These are phyloP conservation scores for Ploceus nigricollis DNA, from an alignment of 2,113 vertebrate genomes.

Conservation along the genomic window DNA sequence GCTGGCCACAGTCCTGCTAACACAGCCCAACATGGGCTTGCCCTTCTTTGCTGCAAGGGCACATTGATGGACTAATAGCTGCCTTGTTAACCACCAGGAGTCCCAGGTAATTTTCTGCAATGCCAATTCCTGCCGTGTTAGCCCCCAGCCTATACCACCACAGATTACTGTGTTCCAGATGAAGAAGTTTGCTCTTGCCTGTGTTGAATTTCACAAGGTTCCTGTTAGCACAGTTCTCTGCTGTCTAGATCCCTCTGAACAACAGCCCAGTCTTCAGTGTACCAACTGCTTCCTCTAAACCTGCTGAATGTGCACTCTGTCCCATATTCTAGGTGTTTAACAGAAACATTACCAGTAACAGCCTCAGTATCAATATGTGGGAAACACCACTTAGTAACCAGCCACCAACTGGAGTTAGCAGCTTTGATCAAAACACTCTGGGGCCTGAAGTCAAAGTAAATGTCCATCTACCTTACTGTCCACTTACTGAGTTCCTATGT, in stretches of 20 bases:
- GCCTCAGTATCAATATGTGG: background rate
- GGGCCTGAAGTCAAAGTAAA: background rate
- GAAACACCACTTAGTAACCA: background rate
- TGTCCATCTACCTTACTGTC: background rate
- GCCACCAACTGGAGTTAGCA: background rate
- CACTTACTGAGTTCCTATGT: background rate
- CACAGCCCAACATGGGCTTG: background rate
- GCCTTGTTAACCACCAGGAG: background rate
- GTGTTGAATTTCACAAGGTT: background rate
- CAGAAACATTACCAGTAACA: background rate
- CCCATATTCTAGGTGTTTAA: background rate
- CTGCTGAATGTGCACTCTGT: background rate
- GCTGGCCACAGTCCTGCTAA: background rate
- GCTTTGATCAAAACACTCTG: background rate
- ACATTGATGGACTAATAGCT: background rate
- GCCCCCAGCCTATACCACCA: background rate
- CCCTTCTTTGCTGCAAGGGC: background rate
- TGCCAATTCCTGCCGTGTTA: background rate
- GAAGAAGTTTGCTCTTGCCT: background rate
- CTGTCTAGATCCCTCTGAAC: background rate
- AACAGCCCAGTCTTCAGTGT: background rate
- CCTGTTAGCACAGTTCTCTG: background rate
- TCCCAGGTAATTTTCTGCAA: background rate
- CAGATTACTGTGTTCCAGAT: background rate
- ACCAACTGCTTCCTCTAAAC: background rate